Percentiles rank a stretch among this genome's conserved stretches.
These are phyloP conservation scores for Acrocephalus scirpaceus DNA, from an alignment of 2,797 vertebrate genomes.

Conservation along the genomic window DNA sequence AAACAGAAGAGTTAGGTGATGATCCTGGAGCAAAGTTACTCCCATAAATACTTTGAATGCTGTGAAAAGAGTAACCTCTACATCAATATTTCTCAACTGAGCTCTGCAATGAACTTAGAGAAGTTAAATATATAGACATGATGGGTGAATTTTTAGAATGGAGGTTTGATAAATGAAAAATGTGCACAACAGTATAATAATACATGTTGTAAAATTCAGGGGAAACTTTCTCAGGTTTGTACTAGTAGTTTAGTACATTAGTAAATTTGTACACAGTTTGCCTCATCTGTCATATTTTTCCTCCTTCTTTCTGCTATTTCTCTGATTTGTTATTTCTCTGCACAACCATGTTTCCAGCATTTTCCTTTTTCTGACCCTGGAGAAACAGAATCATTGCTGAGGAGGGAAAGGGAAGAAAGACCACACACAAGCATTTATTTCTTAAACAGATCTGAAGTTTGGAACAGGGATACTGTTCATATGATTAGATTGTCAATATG, in stretches of 20 bases:
- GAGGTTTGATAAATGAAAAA: background rate
- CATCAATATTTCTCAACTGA: background rate
- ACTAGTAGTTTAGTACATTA: no score
- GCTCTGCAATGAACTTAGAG: background rate
- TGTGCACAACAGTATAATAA: background rate
- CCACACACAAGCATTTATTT: background rate
- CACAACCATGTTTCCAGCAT: background rate
- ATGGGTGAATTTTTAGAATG: background rate
- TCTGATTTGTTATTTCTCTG: background rate
- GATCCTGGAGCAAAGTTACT: background rate
- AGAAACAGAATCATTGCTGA: background rate
- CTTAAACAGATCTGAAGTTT: background rate
- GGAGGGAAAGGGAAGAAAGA: background rate
- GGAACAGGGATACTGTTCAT: background rate
- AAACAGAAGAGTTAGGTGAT: background rate
- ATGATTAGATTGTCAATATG: slow-evolving; percentile 10
- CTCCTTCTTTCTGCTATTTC: background rate
- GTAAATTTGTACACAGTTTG: background rate
- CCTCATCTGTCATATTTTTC: background rate
- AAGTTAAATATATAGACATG: background rate
- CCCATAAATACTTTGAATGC: background rate
- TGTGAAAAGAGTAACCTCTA: background rate
- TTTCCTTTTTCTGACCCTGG: background rate
- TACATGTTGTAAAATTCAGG: background rate
- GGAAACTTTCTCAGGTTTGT: background rate